Percentiles rank a stretch among this genome's conserved stretches.
These are phyloP conservation scores for Melinopterus prodromus DNA, from an alignment of 2,888 invertebrate genomes.

Conservation along the genomic window DNA sequence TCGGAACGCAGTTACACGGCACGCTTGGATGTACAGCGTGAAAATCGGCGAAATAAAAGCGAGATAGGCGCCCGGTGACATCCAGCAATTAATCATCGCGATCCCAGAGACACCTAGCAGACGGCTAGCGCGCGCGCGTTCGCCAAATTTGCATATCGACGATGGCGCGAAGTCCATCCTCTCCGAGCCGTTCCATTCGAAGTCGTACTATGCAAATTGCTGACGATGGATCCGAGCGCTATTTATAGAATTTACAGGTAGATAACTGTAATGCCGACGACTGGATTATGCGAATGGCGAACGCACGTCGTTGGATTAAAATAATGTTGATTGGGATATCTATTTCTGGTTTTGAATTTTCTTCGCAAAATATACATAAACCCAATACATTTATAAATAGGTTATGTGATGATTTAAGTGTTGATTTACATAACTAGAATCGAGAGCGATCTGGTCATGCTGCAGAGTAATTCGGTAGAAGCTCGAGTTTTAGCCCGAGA, in stretches of 20 bases:
- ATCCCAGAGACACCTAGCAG: neutral
- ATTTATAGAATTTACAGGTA: neutral
- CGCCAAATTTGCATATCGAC: neutral
- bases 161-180: neutral
- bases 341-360: neutral
- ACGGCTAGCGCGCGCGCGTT: neutral
- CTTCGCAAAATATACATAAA: neutral
- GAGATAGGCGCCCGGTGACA: neutral
- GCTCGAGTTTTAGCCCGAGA: too few relatives aligned
- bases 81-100: neutral
- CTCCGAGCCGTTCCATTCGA: neutral
- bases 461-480: too few relatives aligned
- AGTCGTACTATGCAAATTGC: slow-evolving; percentile 4
- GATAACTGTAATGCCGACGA: neutral
- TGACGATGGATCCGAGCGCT: neutral
- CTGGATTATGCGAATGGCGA: neutral
- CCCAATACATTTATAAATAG: neutral
- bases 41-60: neutral
- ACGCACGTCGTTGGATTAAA: neutral
- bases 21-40: neutral
- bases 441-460: neutral
- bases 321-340: neutral
- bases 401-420: neutral
- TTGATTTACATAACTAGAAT: neutral
- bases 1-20: neutral